Evolutionary conservation across 2,113 vertebrate genomes (phyloP), one percentile per base, ranked within the genome.

Genomic region (Rousettus leschenaultii): DNA sequence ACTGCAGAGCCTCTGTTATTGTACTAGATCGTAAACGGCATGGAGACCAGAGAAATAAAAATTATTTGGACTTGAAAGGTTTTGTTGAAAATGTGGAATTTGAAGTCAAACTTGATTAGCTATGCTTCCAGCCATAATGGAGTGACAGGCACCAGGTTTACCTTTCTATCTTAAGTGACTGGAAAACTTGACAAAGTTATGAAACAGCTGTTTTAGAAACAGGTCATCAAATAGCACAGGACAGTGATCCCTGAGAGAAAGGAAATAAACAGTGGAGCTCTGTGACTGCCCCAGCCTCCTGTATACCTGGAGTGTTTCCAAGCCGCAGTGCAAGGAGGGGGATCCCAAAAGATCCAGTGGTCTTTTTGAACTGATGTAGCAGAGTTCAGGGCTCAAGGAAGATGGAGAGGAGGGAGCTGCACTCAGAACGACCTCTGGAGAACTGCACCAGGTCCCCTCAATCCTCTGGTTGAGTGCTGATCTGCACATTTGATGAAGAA

Each of bases 11-110:
- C 57, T 94, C 43, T 59, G 30, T 83, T 85, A 12, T 19, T 82
- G 38, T 70, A 7, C 40, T 80, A 4, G 14, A 28, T 38, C 19
- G 0, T 73, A 66, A 61, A 35, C 85, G 80, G 71, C 43, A 48
- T 9, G 19, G 21, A 92, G 88, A 87, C 30, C 75, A 90, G 63
- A 89, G 73, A 79, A 91, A 45, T 11, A 38, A 93, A 70, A 53
- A n/a, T 61, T n/a, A n/a, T 51, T 85, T 85, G 59, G 40, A 61
- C 22, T 53, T 43, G 45, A 80, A 92, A 89, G 33, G 3, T 77
- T 94, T 94, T 48, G 7, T 73, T 91, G 45, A 59, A 92, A 92
- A 95, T 77, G 73, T 93, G 61, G 35, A 80, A 94, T 73, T 95
- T 75, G 53, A 78, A 57, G n/a, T 87, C 51, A 87, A 84, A 61